Conservation (phyloP, 2,888 invertebrate genomes). For the Cerastis leucographa region DNA sequence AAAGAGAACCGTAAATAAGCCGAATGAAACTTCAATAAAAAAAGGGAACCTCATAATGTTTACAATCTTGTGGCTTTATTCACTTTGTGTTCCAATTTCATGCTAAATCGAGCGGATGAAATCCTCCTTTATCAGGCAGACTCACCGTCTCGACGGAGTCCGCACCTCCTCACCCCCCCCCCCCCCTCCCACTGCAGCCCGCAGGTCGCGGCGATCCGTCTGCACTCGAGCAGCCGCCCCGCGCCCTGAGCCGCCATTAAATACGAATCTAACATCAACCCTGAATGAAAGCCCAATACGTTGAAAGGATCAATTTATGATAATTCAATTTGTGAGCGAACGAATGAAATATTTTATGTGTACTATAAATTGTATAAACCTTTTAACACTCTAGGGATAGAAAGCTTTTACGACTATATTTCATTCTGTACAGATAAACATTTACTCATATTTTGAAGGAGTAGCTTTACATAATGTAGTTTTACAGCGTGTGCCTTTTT, state of each 20-base stretch:
- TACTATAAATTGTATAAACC: constrained; percentile 73
- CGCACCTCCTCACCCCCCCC: constrained; percentile 62
- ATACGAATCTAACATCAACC: constrained; percentile 84
- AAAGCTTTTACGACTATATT: constrained; percentile 70
- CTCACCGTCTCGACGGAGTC: constrained; percentile 84
- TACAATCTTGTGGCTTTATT: constrained; percentile 91
- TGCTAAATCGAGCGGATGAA: constrained; percentile 90
- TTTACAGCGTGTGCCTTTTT: neutral
- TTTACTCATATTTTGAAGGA: constrained; percentile 33
- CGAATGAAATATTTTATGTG: constrained; percentile 76
- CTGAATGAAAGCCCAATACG: constrained; percentile 83
- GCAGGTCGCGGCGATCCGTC: constrained; percentile 55
- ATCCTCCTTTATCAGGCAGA: constrained; percentile 89
- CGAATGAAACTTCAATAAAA: constrained; percentile 87
- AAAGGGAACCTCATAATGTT: constrained; percentile 90
- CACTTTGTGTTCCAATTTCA: constrained; percentile 91
- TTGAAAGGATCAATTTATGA: constrained; percentile 83
- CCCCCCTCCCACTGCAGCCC: constrained; percentile 64
- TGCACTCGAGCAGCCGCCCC: constrained; percentile 52
- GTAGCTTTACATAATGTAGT: constrained; percentile 10
- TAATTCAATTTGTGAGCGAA: constrained; percentile 83
- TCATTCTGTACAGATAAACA: constrained; percentile 62
- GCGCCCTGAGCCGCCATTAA: constrained; percentile 78
- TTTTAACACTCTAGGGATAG: constrained; percentile 64
- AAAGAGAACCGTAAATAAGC: constrained; percentile 89